Evolutionary conservation across 1,140 invertebrate species (phyloP).

Genomic region (Drosophila sp.): DNA sequence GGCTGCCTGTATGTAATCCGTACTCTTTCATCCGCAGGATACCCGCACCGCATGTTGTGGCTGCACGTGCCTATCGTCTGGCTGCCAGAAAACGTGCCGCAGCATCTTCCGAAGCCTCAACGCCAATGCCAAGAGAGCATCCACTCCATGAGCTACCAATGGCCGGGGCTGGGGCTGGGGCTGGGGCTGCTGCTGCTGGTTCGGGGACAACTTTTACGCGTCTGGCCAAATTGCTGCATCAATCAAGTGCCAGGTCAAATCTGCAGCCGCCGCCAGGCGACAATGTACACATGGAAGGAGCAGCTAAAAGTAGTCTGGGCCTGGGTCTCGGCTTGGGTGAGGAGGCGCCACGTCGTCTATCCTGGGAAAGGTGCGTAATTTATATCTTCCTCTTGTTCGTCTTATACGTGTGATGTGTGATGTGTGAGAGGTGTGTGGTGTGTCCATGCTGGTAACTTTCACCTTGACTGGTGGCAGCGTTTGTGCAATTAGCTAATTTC

Average conservation of each 20-base stretch:
- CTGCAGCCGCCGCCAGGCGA: slow-evolving; percentile 66
- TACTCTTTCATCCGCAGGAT: slow-evolving; percentile 83
- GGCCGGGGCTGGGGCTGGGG: slow-evolving; percentile 26
- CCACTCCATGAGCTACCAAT: slow-evolving; percentile 61
- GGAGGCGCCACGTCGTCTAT: slow-evolving; percentile 86
- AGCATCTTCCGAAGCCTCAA: slow-evolving; percentile 62
- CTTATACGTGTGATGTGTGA: not conserved
- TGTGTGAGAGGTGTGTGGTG: not conserved
- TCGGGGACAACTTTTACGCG: slow-evolving; percentile 86
- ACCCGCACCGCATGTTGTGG: slow-evolving; percentile 85
- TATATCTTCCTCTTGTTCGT: slow-evolving; percentile 46
- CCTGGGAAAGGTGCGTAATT: slow-evolving; percentile 89
- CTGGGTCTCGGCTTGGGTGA: slow-evolving; percentile 56
- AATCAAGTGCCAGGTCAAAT: slow-evolving; percentile 84
- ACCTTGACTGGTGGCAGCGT: slow-evolving; percentile 55
- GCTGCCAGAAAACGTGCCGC: slow-evolving; percentile 67
- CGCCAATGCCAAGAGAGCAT: slow-evolving; percentile 54
- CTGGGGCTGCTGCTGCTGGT: slow-evolving; percentile 23
- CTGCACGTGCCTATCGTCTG: slow-evolving; percentile 84
- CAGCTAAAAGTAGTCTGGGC: slow-evolving; percentile 24
- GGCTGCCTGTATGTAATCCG: slow-evolving; percentile 13
- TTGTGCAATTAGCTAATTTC: slow-evolving; percentile 76
- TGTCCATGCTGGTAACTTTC: slow-evolving; percentile 47
- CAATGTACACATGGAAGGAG: slow-evolving; percentile 44
- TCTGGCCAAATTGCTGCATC: slow-evolving; percentile 88